phyloP scores from a whole-genome alignment of 2,113 vertebrate genomes.

The Erinaceus europaeus region DNA sequence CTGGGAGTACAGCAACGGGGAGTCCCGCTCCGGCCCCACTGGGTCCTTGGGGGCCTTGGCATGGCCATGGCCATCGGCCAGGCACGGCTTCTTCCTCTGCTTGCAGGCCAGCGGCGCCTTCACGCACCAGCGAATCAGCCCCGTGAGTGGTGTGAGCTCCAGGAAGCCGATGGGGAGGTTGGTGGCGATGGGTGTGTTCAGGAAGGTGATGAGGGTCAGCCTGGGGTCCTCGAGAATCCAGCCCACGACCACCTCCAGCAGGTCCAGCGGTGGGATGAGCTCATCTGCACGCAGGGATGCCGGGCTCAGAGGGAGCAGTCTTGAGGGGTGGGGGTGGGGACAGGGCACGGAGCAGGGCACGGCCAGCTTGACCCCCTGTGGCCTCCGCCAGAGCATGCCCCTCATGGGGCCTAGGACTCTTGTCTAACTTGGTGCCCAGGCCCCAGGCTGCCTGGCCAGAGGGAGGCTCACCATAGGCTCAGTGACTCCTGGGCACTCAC shows the following conservation, averaged over 20 bases:
- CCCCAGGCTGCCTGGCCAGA: background rate
- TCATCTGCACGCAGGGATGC: constrained; percentile 84
- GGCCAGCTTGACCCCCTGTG: too few relatives aligned
- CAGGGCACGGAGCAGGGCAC: accelerated
- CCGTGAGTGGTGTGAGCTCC: constrained; percentile 92
- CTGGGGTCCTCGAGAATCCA: constrained; percentile 96
- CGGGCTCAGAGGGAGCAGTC: background rate
- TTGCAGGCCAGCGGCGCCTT: constrained; percentile 92
- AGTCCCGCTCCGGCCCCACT: constrained; percentile 68
- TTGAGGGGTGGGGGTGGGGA: accelerated
- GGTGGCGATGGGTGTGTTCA: constrained; percentile 92
- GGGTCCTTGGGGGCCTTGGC: constrained; percentile 77
- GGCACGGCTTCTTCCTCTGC: constrained; percentile 82
- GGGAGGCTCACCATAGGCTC: background rate
- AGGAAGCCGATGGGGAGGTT: constrained; percentile 91
- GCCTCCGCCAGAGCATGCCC: background rate
- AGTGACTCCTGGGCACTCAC: too few relatives aligned
- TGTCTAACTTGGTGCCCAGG: accelerated
- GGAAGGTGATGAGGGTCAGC: constrained; percentile 93
- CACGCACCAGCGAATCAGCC: constrained; percentile 94
- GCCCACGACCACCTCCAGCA: constrained; percentile 93
- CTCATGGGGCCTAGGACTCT: background rate
- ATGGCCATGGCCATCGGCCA: constrained; percentile 80
- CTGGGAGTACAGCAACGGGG: constrained; percentile 90
- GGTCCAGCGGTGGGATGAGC: constrained; percentile 91